A percentile compares a stretch with the other conserved stretches of the same genome.
phyloP scores from a whole-genome alignment of 1,140 invertebrate species.

The Acromyrmex heyeri region DNA sequence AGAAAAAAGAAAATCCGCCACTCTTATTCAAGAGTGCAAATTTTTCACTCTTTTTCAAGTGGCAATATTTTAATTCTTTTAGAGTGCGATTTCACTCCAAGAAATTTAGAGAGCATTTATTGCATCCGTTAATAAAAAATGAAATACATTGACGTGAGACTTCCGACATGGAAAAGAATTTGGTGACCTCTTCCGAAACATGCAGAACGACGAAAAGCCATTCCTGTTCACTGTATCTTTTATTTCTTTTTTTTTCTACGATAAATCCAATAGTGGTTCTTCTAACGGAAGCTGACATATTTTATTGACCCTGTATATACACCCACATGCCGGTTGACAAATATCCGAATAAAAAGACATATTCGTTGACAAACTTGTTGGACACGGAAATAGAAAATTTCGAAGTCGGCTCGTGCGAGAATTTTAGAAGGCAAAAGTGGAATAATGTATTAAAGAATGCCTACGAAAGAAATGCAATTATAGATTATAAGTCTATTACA shows the following conservation, averaged over 20 bases:
- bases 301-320: conserved; percentile 41
- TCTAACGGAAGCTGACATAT: conserved; percentile 13
- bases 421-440: neutral
- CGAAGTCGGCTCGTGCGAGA: conserved; percentile 48
- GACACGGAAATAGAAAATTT: conserved; percentile 71
- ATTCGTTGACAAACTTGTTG: conserved; percentile 64
- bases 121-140: neutral
- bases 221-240: neutral
- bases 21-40: no score
- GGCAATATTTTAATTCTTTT: no score
- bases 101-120: neutral
- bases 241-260: neutral
- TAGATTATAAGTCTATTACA: neutral
- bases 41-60: no score
- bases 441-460: neutral
- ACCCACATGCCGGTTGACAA: conserved; percentile 64
- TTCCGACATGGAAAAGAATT: conserved; percentile 45
- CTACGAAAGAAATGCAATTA: neutral
- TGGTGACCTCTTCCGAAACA: conserved; percentile 21
- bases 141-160: neutral
- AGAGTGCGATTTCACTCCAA: no score
- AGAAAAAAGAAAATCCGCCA: no score
- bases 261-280: conserved; percentile 24
- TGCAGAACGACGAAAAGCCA: neutral
- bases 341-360: conserved; percentile 66